phyloP scores from a whole-genome alignment of 2,113 vertebrate species.

The Procavia capensis region DNA sequence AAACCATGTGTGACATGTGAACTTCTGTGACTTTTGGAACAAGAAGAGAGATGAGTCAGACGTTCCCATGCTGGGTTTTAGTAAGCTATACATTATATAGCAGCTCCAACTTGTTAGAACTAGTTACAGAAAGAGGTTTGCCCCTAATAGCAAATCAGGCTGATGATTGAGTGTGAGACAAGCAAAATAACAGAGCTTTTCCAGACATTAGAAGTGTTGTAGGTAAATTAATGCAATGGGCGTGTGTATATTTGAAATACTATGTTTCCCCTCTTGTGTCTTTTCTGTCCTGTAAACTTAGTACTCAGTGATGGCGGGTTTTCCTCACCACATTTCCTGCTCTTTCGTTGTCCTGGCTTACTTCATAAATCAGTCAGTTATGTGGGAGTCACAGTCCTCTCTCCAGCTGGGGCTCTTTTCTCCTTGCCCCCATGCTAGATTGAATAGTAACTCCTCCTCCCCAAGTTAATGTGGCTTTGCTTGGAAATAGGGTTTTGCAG shows the following conservation, averaged over 20 bases:
- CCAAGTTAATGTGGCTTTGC: background rate
- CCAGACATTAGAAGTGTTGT: background rate
- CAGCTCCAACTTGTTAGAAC: slow-evolving; percentile 78
- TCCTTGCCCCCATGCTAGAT: background rate
- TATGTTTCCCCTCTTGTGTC: background rate
- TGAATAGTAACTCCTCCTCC: background rate
- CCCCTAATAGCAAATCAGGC: slow-evolving; percentile 66
- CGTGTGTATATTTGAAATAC: background rate
- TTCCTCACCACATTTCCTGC: background rate
- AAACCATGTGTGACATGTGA: slow-evolving; percentile 4
- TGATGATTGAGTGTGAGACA: background rate
- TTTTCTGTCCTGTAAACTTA: background rate
- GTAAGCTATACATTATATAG: background rate
- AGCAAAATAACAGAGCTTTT: background rate
- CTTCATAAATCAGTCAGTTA: background rate
- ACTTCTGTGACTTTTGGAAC: slow-evolving; percentile 66
- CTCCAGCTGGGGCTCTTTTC: background rate
- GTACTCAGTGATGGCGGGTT: background rate
- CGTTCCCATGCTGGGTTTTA: slow-evolving; percentile 45
- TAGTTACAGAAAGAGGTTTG: slow-evolving; percentile 69
- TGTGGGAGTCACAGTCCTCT: background rate
- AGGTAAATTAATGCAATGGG: background rate
- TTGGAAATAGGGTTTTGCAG: background rate
- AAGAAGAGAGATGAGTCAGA: slow-evolving; percentile 75
- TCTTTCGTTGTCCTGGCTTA: background rate